Conservation (phyloP, 2,797 vertebrate genomes). For the Oreochromis grahami region DNA sequence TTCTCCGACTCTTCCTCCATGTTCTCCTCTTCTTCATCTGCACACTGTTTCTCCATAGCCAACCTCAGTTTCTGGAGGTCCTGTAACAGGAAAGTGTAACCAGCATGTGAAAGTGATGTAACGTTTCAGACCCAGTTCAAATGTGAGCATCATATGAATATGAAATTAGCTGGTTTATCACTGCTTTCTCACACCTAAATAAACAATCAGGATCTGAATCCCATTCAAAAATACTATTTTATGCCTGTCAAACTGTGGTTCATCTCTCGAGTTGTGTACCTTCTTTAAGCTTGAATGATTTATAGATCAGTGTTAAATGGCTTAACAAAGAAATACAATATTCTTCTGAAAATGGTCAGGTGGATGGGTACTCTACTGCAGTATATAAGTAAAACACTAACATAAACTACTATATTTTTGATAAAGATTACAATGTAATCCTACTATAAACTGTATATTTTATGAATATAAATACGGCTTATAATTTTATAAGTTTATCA, state of each 20-base stretch:
- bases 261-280: not conserved
- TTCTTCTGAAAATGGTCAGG: not conserved
- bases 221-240: not conserved
- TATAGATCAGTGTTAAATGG: not conserved
- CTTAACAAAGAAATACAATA: not conserved
- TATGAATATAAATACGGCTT: not conserved
- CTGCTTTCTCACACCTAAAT: not conserved
- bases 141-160: not conserved
- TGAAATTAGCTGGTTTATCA: not conserved
- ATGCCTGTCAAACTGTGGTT: not conserved
- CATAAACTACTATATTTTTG: not conserved
- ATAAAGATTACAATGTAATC: not conserved
- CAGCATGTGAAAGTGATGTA: not conserved
- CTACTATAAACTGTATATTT: not conserved
- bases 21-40: conserved; percentile 19
- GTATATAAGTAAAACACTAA: not conserved
- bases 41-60: conserved; percentile 23
- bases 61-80: conserved; percentile 52
- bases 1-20: conserved; percentile 29
- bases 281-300: not conserved
- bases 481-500: not conserved
- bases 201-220: not conserved
- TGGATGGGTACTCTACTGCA: not conserved
- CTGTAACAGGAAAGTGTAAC: not conserved
- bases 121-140: not conserved